These are phyloP conservation scores for Sebastes cheni DNA, from an alignment of 2,797 vertebrate species.

Conservation along the genomic window DNA sequence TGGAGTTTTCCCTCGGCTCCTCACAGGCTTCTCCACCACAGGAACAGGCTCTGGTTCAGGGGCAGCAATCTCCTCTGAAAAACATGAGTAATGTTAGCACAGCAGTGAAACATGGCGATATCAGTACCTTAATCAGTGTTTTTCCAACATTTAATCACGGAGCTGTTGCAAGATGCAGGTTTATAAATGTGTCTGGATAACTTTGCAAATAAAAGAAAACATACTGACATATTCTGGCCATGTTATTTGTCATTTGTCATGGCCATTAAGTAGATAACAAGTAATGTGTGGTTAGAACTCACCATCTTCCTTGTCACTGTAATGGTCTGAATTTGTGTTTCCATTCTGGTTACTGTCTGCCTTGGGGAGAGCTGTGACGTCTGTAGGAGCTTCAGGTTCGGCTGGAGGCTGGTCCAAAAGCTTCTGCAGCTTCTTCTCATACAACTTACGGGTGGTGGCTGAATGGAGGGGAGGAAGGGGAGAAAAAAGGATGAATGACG, in stretches of 20 bases:
- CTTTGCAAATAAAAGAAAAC: not conserved
- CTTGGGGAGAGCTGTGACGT: conserved; percentile 77
- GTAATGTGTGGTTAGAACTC: conserved; percentile 36
- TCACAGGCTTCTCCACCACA: conserved; percentile 87
- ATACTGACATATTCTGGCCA: not conserved
- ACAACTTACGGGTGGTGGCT: conserved; percentile 91
- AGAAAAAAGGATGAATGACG: not conserved
- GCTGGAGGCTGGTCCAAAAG: conserved; percentile 85
- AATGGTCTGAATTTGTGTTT: conserved; percentile 91
- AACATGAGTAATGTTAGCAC: not conserved
- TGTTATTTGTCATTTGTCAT: not conserved
- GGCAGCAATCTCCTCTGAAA: conserved; percentile 65
- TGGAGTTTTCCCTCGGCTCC: conserved; percentile 85
- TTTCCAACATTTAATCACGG: not conserved
- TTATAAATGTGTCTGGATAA: not conserved
- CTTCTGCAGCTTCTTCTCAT: conserved; percentile 92
- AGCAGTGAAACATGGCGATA: not conserved
- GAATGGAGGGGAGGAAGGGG: not conserved
- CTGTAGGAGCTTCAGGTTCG: conserved; percentile 64
- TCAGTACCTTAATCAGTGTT: not conserved
- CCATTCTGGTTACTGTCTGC: conserved; percentile 90
- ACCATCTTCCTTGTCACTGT: conserved; percentile 95
- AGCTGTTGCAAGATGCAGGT: not conserved
- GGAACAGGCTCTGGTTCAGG: conserved; percentile 82
- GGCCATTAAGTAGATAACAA: not conserved